These are phyloP conservation scores for Apis cerana DNA, from an alignment of 1,140 invertebrate genomes.

Conservation along the genomic window DNA sequence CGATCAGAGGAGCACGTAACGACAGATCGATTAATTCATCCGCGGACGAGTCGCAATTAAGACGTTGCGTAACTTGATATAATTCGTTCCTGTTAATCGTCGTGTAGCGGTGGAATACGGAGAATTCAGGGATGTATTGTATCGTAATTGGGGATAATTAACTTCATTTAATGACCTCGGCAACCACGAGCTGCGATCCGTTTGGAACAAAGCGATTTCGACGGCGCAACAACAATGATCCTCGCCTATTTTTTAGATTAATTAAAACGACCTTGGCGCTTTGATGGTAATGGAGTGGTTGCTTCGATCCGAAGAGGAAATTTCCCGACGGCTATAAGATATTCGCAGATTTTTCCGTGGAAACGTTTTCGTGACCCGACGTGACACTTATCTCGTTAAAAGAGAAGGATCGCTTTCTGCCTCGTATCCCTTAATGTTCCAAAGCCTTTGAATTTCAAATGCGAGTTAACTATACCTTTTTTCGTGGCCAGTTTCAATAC, in stretches of 20 bases:
- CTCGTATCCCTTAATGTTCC: background rate
- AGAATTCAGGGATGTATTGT: constrained; percentile 40
- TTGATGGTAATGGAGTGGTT: too few species aligned
- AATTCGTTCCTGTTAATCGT: constrained; percentile 40
- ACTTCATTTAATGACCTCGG: constrained; percentile 59
- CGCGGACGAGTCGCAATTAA: constrained; percentile 24
- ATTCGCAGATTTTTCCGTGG: background rate
- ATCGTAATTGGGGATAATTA: constrained; percentile 59
- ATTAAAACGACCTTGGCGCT: constrained; percentile 31
- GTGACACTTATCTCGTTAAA: constrained; percentile 9
- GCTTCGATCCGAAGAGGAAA: background rate
- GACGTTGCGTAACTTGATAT: constrained; percentile 9
- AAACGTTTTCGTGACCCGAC: background rate
- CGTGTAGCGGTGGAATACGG: constrained; percentile 6
- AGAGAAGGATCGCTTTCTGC: constrained; percentile 9
- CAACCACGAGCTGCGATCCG: constrained; percentile 27
- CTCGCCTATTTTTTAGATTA: constrained; percentile 33
- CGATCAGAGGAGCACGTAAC: background rate
- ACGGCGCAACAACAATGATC: constrained; percentile 50
- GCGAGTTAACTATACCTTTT: constrained; percentile 17
- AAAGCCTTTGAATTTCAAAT: constrained; percentile 16
- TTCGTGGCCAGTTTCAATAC: background rate
- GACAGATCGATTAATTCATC: background rate
- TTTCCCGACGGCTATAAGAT: background rate
- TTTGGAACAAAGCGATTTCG: constrained; percentile 45